These are phyloP conservation scores for Drosophila paulistorum DNA, from an alignment of 1,140 invertebrate species.

Conservation along the genomic window DNA sequence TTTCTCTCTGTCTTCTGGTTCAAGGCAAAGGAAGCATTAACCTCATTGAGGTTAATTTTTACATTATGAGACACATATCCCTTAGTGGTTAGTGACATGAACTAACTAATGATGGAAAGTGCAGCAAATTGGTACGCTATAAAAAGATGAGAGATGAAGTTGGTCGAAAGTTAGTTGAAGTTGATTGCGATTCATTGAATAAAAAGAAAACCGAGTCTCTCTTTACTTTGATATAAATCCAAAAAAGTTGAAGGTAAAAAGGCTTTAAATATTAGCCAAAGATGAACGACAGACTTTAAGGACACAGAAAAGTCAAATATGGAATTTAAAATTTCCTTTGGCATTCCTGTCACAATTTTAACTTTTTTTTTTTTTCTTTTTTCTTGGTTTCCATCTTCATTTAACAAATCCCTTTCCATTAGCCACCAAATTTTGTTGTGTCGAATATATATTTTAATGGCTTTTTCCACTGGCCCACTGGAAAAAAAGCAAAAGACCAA, in stretches of 20 bases:
- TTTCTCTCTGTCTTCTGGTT: constrained; percentile 17
- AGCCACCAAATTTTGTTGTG: constrained; percentile 27
- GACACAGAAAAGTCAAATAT: neutral
- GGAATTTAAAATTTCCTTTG: neutral
- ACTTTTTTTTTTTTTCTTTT: neutral
- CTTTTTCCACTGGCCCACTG: constrained; percentile 37
- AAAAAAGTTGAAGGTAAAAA: too few relatives aligned
- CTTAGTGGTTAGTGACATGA: neutral
- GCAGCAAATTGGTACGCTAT: neutral
- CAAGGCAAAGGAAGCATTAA: neutral
- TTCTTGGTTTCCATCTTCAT: constrained; percentile 8
- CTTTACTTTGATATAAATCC: too few relatives aligned
- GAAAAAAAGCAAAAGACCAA: constrained; percentile 34
- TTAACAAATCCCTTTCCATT: constrained; percentile 7
- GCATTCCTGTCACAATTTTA: constrained; percentile 27
- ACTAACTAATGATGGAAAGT: neutral
- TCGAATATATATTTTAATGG: constrained; percentile 58
- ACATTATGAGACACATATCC: neutral
- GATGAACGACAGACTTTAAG: neutral
- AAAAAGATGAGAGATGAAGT: too few relatives aligned
- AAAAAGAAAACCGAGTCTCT: too few relatives aligned
- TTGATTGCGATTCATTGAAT: too few relatives aligned
- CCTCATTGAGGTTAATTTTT: neutral
- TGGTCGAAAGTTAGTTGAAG: too few relatives aligned
- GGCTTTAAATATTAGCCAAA: neutral